Conservation (phyloP, 2,113 vertebrate species). For the Ictidomys tridecemlineatus region DNA sequence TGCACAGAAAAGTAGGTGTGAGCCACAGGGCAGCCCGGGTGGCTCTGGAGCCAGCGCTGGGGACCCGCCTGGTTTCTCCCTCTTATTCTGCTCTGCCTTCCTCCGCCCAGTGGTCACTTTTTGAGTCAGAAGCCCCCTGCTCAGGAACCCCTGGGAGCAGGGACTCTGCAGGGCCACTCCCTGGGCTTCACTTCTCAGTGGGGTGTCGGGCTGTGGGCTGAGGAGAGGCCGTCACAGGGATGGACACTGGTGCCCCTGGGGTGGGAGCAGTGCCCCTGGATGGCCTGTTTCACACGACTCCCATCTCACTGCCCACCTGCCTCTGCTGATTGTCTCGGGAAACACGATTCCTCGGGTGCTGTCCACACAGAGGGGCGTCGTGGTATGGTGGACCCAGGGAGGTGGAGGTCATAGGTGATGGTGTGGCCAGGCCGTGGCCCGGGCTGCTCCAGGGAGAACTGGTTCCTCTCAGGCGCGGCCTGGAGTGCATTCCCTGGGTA, state of each 20-base stretch:
- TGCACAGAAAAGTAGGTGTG: no score
- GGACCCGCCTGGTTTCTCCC: no score
- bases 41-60: no score
- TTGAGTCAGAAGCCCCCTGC: conserved; percentile 20
- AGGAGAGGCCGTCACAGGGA: no score
- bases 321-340: neutral
- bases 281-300: no score
- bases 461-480: accelerated
- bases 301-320: no score
- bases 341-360: neutral
- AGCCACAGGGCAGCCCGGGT: no score
- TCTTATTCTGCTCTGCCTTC: neutral
- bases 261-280: no score
- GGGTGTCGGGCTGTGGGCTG: accelerated
- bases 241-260: neutral
- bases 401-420: neutral
- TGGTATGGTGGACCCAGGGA: neutral
- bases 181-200: neutral
- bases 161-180: no score
- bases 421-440: accelerated
- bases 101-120: neutral
- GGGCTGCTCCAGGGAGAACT: neutral
- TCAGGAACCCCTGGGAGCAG: neutral
- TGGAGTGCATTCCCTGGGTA: neutral
- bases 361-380: neutral